phyloP scores from a whole-genome alignment of 2,888 invertebrate genomes.

The Aspidapion aeneum region DNA sequence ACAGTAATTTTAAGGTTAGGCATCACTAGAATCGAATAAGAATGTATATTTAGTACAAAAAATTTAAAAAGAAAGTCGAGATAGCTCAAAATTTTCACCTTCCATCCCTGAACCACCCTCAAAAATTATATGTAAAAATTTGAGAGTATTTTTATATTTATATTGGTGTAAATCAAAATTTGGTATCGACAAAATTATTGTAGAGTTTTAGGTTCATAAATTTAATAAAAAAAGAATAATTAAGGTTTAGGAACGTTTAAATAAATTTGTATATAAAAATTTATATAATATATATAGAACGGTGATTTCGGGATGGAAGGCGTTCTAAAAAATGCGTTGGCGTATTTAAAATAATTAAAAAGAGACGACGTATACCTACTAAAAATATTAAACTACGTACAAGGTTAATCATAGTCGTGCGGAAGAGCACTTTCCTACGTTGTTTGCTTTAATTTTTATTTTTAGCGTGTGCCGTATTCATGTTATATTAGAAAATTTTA shows the following conservation, averaged over 20 bases:
- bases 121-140: slow-evolving; percentile 51
- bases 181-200: slow-evolving; percentile 51
- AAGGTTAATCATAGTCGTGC: slow-evolving; percentile 49
- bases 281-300: slow-evolving; percentile 60
- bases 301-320: slow-evolving; percentile 47
- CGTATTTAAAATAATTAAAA: slow-evolving; percentile 43
- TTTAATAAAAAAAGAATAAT: slow-evolving; percentile 51
- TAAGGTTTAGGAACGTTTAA: slow-evolving; percentile 66
- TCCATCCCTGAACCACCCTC: slow-evolving; percentile 34
- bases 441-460: slow-evolving; percentile 39
- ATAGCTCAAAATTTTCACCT: slow-evolving; percentile 50
- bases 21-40: slow-evolving; percentile 52
- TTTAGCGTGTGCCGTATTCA: slow-evolving; percentile 52
- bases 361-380: slow-evolving; percentile 50
- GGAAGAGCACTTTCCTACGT: slow-evolving; percentile 46
- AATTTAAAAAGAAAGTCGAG: slow-evolving; percentile 44
- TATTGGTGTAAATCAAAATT: slow-evolving; percentile 54
- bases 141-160: slow-evolving; percentile 53
- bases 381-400: slow-evolving; percentile 47
- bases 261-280: slow-evolving; percentile 66
- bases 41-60: slow-evolving; percentile 50
- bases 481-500: slow-evolving; percentile 53
- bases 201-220: slow-evolving; percentile 51
- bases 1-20: slow-evolving; percentile 49
- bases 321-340: slow-evolving; percentile 43